Base-by-base conservation (phyloP, 1,140 invertebrate genomes). In the Oryctes rhinoceros region DNA sequence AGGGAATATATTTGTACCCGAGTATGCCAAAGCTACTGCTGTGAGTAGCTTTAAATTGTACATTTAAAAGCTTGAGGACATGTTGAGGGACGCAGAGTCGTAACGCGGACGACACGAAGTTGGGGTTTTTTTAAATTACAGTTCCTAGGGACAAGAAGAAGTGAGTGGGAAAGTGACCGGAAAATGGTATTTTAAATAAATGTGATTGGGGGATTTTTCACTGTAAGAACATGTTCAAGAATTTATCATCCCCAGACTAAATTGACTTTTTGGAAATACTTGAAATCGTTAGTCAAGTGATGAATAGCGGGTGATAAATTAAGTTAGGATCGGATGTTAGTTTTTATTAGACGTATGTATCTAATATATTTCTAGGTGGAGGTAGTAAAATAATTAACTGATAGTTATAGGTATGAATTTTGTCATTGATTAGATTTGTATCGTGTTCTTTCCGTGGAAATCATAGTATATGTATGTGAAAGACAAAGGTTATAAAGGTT, bases 171-270 rank as follows among this genome's bases (percentile, higher is more conserved):
- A 86, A 85, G 86, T 87, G 85, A 87, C 86, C 86, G 86, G 85
- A 87, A 87, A 87, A 86, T 86, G 82, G 82, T 83, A 83, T 85
- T 86, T 86, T 85, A 71, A 71, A 71, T 85, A 84, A 86, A 85
- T 85, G 83, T 82, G 82, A 80, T 80, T 71, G 65, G 65, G 65
- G 65, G 35, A 71, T 71, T 71, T 24, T 59, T 79, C 78, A 59
- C 35, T 37, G 80, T 24, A 49, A 39, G 75, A 30, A 75, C 30
- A 47, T 77, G 76, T 80, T 80, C 81, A 78, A 78, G 37, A 81
- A 59, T 67, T 78, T 80, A 82, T 81, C 77, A 81, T 78, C 67
- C 81, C 79, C 74, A 79, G 82, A 83, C 82, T 80, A 83, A 83
- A 81, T 83, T 83, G 82, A 83, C 80, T 80, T 83, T 83, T 83